Evolutionary conservation across 23 tunicate species (phyloP).

Genomic region (Styela plicata): DNA sequence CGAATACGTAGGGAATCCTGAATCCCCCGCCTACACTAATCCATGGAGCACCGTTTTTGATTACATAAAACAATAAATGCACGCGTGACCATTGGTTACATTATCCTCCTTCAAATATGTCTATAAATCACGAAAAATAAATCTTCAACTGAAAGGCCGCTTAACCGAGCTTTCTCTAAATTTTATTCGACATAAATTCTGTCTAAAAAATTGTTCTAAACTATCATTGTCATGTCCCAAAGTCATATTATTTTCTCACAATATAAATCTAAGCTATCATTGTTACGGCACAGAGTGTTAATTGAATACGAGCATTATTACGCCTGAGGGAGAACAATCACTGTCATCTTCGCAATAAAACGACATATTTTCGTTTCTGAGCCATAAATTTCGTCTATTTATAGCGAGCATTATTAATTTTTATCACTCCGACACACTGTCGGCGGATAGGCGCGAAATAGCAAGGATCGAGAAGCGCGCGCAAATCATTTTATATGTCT

Average conservation of each 20-base stretch:
- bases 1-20: too few species aligned
- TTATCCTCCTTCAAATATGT: not conserved
- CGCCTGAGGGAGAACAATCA: not conserved
- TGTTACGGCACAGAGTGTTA: not conserved
- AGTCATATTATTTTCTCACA: not conserved
- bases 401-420: too few species aligned
- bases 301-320: not conserved
- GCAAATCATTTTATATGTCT: too few species aligned
- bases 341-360: not conserved
- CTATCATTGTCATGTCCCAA: not conserved
- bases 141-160: too few species aligned
- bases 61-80: not conserved
- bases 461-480: too few species aligned
- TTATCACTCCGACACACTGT: too few species aligned
- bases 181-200: not conserved
- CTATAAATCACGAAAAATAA: not conserved
- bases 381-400: not conserved
- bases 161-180: not conserved
- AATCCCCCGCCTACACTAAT: too few species aligned
- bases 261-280: not conserved
- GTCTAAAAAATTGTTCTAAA: not conserved
- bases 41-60: too few species aligned
- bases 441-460: too few species aligned
- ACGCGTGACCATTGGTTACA: not conserved
- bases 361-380: not conserved